Percentiles rank a stretch among this genome's conserved stretches.
These are phyloP conservation scores for Sinohyriopsis cumingii DNA, from an alignment of 2,888 invertebrate genomes.

Conservation along the genomic window DNA sequence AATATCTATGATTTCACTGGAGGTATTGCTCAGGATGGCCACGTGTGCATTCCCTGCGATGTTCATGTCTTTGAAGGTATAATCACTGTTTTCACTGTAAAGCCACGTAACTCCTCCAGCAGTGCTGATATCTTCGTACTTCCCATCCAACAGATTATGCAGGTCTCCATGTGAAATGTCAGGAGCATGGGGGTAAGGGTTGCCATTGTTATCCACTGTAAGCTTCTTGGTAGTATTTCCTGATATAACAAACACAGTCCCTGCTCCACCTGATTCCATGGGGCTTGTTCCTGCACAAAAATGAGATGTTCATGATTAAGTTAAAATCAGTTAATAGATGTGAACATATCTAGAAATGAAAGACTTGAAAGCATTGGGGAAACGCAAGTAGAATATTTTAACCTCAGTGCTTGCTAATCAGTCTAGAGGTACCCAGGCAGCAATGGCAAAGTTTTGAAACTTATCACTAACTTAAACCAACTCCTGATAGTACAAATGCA, in stretches of 20 bases:
- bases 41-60: constrained; percentile 56
- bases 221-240: constrained; percentile 32
- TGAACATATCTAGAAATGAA: background rate
- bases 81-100: constrained; percentile 27
- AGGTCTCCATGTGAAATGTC: constrained; percentile 24
- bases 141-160: constrained; percentile 45
- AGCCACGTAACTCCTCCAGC: constrained; percentile 59
- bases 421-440: too few species aligned
- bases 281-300: constrained; percentile 34
- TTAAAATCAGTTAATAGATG: background rate
- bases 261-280: constrained; percentile 55
- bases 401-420: too few species aligned
- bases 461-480: too few species aligned
- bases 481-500: too few species aligned
- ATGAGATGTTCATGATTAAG: background rate
- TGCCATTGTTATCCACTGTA: constrained; percentile 48
- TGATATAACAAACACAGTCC: constrained; percentile 48
- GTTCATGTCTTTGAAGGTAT: constrained; percentile 41
- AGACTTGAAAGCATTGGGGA: too few species aligned
- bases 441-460: too few species aligned
- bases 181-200: constrained; percentile 42
- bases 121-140: constrained; percentile 40
- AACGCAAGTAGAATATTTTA: too few species aligned
- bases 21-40: constrained; percentile 51
- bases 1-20: constrained; percentile 25